Evolutionary conservation across 2,113 vertebrate species (phyloP), one percentile per base, ranked within the genome.

Genomic region (Arvicanthis niloticus): DNA sequence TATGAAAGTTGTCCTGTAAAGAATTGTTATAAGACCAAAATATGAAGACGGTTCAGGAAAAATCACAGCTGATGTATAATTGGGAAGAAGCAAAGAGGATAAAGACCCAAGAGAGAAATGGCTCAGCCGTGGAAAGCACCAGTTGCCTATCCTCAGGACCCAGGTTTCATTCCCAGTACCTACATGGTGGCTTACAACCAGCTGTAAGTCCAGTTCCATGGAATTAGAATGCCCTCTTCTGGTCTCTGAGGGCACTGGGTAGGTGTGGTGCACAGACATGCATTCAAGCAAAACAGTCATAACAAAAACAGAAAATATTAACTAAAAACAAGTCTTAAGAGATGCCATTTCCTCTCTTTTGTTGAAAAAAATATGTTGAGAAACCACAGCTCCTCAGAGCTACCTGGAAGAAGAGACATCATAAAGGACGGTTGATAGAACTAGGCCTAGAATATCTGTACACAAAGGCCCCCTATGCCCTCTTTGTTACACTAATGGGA

Each of bases 1-100:
- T 86, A 62, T 86, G 3, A 86, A n/a, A 4, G 0, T 0, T 60
- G 45, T 91, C 22, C 16, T 84, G 88, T 31, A 94, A 93, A 60
- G 93, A 98, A 97, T 93, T 10, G 62, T 78, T 87, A 17, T 96
- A 93, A 98, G 95, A 97, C 93, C 24, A 70, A 97, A 98, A 93
- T 62, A 85, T 95, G 90, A 88, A 97, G 95, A 72, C 26, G 51
- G 93, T 73, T 40, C 56, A 91, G 56, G 31, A 19, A 51, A 45
- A 86, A 93, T 87, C 93, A 22, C 56, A 98, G 51, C 91, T 48
- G 94, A 70, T 96, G 89, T 94, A 89, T 37, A 5, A 17, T 53
- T 87, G 91, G 76, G 95, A 97, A 98, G 94, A 89, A 91, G 94
- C 91, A 81, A 73, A 96, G 93, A 95, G 96, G 68, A 96, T 85